Evolutionary conservation across 2,888 invertebrate genomes (phyloP), one percentile per base, ranked within the genome.

Genomic region (Synanthedon tipuliformis): DNA sequence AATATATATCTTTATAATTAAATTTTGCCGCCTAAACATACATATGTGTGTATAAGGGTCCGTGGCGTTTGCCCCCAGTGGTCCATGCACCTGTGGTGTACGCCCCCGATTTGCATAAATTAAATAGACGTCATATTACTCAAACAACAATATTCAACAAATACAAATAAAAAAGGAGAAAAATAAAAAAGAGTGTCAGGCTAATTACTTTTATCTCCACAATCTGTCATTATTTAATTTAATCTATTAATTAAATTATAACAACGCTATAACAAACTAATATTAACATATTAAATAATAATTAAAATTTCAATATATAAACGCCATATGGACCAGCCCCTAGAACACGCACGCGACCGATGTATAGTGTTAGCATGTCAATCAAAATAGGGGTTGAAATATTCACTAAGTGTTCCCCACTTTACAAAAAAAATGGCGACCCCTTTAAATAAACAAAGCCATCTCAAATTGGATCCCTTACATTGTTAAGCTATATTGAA

Each of bases 381-480:
- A 41, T 41, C 51, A 27, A 41, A 49, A 18, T 16, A 12, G 49
- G 49, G 49, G 7, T 49, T 49, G 49, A 13, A 49, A 15, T 18
- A 18, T 49, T 49, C 49, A 49, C 49, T 49, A 23, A 49, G 49
- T 49, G 49, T 49, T 12, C 34, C 16, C 18, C 8, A 16, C 49
- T 23, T 18, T 16, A 49, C 16, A 49, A 63, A 66, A 67, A 23
- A 68, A 67, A 64, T 67, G 55, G 65, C 66, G 60, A 60, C 59
- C 63, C 55, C 56, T 55, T 56, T 54, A 56, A 61, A 66, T 72
- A 76, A 73, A 63, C 61, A 63, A 73, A 75, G 65, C 61, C 67
- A 68, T 62, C 69, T 65, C 53, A 71, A 75, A 75, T 76, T 75
- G 70, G 66, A 74, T 73, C 64, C 66, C 61, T 49, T 13, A 18